Evolutionary conservation across 2,113 vertebrate species (phyloP).

Genomic region (Typhlomys cinereus): DNA sequence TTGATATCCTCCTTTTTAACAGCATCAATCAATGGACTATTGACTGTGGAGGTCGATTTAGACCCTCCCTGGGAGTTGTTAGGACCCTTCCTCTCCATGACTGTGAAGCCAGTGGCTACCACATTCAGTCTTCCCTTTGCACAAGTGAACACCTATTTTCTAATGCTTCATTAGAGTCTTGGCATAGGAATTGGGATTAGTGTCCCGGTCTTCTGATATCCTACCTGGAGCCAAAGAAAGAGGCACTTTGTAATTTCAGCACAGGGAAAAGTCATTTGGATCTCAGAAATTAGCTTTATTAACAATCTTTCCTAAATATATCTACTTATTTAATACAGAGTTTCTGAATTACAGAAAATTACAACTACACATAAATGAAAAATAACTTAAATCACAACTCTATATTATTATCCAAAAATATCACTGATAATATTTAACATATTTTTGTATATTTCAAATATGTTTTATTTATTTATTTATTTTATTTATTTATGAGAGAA

Average conservation of each 20-base stretch:
- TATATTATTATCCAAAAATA: background rate
- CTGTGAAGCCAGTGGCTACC: background rate
- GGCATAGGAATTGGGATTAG: background rate
- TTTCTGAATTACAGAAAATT: background rate
- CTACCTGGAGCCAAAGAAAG: background rate
- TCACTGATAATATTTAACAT: background rate
- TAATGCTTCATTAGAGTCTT: background rate
- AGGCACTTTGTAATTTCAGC: background rate
- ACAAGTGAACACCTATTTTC: background rate
- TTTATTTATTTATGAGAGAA: too few relatives aligned
- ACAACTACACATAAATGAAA: background rate
- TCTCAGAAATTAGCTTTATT: slow-evolving; percentile 13
- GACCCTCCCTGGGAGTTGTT: background rate
- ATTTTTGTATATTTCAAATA: too few relatives aligned
- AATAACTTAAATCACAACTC: background rate
- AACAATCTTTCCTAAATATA: background rate
- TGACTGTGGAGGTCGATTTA: background rate
- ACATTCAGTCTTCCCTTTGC: background rate
- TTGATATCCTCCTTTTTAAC: fast-evolving
- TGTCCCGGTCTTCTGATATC: background rate
- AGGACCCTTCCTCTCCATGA: slow-evolving; percentile 54
- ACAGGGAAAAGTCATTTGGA: background rate
- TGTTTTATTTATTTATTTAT: too few relatives aligned
- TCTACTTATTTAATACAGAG: background rate
- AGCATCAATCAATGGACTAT: background rate